Percentiles rank a stretch among this genome's conserved stretches.
Evolutionary conservation across 2,797 vertebrate species (phyloP).

Genomic region (Onychomys leucogaster): DNA sequence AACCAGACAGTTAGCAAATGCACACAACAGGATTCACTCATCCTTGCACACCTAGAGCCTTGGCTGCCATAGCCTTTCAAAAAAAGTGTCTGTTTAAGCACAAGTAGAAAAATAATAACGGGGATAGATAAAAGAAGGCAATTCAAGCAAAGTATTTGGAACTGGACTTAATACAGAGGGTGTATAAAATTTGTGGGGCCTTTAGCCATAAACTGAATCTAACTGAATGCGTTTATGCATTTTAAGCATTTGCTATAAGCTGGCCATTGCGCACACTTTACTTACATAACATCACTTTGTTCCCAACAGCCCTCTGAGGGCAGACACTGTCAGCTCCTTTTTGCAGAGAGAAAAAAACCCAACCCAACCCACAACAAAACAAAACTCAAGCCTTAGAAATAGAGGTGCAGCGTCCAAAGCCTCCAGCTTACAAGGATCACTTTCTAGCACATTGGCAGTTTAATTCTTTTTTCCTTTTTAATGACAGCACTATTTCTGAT

Average conservation of each 20-base stretch:
- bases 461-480: not conserved
- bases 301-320: not conserved
- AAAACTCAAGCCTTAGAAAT: not conserved
- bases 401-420: not conserved
- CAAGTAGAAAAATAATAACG: not conserved
- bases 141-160: not conserved
- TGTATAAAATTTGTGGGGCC: not conserved
- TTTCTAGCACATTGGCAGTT: not conserved
- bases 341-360: not conserved
- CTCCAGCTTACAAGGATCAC: not conserved
- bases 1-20: not conserved
- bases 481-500: not conserved
- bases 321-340: not conserved
- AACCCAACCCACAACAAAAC: not conserved
- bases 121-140: not conserved
- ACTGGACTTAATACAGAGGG: not conserved
- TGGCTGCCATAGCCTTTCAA: not conserved
- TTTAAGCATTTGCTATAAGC: not conserved
- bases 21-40: accelerated
- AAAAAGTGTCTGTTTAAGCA: not conserved
- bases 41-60: not conserved
- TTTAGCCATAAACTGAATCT: not conserved
- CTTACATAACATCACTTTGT: not conserved
- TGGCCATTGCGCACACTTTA: not conserved
- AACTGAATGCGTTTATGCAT: not conserved